A percentile compares a stretch with the other conserved stretches of the same genome.
Conservation (phyloP, 2,113 vertebrate species). For the Chaenocephalus aceratus region DNA sequence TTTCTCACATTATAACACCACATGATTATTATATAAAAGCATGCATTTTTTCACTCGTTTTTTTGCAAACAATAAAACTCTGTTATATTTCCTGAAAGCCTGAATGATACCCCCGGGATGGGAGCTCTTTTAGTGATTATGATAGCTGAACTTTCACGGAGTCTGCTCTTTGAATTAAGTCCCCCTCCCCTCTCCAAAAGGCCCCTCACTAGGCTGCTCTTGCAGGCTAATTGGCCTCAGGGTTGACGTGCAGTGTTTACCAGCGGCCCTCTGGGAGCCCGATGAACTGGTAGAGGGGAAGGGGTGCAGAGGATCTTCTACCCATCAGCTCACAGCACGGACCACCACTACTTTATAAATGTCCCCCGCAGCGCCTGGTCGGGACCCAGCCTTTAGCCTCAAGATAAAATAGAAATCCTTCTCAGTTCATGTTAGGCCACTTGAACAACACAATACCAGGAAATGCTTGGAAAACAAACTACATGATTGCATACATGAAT, state of each 20-base stretch:
- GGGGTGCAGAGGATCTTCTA: conserved; percentile 43
- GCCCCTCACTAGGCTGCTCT: conserved; percentile 62
- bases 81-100: conserved; percentile 68
- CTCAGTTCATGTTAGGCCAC: conserved; percentile 38
- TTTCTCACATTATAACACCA: conserved; percentile 43
- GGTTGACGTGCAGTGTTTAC: conserved; percentile 76
- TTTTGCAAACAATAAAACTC: conserved; percentile 64
- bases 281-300: conserved; percentile 59
- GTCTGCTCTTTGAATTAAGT: conserved; percentile 77
- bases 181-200: conserved; percentile 59
- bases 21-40: conserved; percentile 60
- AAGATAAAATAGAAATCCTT: conserved; percentile 34
- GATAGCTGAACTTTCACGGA: conserved; percentile 70
- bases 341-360: conserved; percentile 54
- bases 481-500: conserved; percentile 21
- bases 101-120: conserved; percentile 63
- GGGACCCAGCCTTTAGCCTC: conserved; percentile 20
- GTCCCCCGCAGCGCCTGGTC: conserved; percentile 50
- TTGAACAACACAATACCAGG: not conserved
- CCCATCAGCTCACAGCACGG: conserved; percentile 47
- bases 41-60: conserved; percentile 1
- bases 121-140: conserved; percentile 77
- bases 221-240: conserved; percentile 78
- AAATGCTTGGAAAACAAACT: conserved; percentile 21
- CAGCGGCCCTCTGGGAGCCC: conserved; percentile 54